Base-by-base conservation (phyloP, 2,797 vertebrate species). In the Carduelis carduelis region DNA sequence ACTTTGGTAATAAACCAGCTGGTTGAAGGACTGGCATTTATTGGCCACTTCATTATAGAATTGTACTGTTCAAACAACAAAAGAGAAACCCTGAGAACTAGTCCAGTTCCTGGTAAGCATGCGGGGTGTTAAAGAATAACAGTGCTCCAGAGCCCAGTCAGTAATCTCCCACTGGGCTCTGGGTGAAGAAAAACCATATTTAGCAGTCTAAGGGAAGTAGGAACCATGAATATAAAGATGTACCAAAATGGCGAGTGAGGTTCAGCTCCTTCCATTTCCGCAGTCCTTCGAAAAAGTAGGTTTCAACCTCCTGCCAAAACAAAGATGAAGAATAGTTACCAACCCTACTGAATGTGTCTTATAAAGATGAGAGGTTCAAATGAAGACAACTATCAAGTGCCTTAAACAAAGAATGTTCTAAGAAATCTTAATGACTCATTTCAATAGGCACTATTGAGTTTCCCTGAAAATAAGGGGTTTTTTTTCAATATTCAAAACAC, bases 261-360 rank as follows among this genome's bases (percentile, higher is more conserved):
- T 99, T 99, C 96, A 99, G 97, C 86, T 99, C 99, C 96, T 96
- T 99, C 99, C 99, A 99, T 98, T 99, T 99, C 95, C 97, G 98
- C 66, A 99, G 97, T 35, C 98, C 98, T 97, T 99, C 99, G 4
- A 96, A 99, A 97, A 99, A 99, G 92, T 99, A 99, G 2, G 99
- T 99, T 96, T 99, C 99, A 60, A 99, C 98, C 61, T 99, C 99
- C 99, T 99, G 96, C 5, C 44, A 96, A 68, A 47, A 63, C 32
- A 74, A 95, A 98, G 50, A 86, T 11, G 80, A 50, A 88, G 26
- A 87, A 94, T 84, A 96, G 84, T 46, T 95, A 69, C 37, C 14
- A 95, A 37, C 39, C 34, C 35, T 74, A 64, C 41, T 41, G 32
- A 94, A 94, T 9, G n/a, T 6, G 57, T n/a, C 17, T 18, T 56